Base-by-base conservation (phyloP, 1,140 invertebrate species). In the Leguminivora glycinivorella region DNA sequence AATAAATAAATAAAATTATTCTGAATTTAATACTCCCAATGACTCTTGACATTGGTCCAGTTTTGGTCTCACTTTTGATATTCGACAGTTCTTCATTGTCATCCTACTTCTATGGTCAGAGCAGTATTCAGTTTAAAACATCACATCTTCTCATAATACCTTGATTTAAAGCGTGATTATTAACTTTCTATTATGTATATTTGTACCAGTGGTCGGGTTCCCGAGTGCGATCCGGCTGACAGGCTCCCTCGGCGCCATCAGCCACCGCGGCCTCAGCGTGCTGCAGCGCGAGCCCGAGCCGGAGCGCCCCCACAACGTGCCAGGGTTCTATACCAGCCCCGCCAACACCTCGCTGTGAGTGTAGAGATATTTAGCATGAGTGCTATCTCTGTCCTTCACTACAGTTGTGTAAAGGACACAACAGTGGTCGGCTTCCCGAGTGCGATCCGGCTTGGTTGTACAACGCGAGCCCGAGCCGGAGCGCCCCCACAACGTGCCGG, bases 401-500 rank as follows among this genome's bases (percentile, higher is more conserved):
- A n/a, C n/a, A n/a, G n/a, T n/a, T n/a, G n/a, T n/a, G n/a, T n/a
- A n/a, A n/a, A n/a, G n/a, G n/a, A n/a, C n/a, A n/a, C n/a, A n/a
- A n/a, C 73, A 80, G 81, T 80, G 75, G 58, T 79, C 12, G 82
- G 84, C 1, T 83, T 83, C 40, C 82, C 80, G 12, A 70, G 71
- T 17, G 75, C 80, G 31, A 74, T 82, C 2, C 82, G 88, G 4
- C 78, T 90, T 69, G 88, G 78, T 87, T 38, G 1, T 34, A 67
- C 74, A 72, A 58, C 82, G 80, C 56, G 82, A 86, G 38, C 80
- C 75, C 63, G 83, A 83, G 69, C 81, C 40, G n/a, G 14, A n/a
- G 69, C 81, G 88, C 0, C 87, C 88, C n/a, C 87, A 84, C 77
- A 87, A 90, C 79, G 85, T 90, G 77, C 88, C 88, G 71, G 88